Percentiles rank a stretch among this genome's conserved stretches.
Evolutionary conservation across 1,140 invertebrate species (phyloP).

Genomic region (Agrilus planipennis): DNA sequence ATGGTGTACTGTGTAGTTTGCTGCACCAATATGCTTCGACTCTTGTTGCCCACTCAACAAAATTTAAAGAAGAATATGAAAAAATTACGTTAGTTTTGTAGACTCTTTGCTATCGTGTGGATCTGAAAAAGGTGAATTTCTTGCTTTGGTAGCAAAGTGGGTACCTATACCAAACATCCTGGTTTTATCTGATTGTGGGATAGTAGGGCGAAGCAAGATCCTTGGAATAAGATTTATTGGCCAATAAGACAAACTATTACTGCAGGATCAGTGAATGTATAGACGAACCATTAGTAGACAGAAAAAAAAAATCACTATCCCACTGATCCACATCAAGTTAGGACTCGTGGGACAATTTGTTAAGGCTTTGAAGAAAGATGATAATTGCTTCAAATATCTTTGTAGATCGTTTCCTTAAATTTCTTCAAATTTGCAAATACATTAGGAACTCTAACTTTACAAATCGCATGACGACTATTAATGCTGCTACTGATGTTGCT

Average conservation of each 20-base stretch:
- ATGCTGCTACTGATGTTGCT: too few species aligned
- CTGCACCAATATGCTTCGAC: not conserved
- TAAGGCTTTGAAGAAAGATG: too few species aligned
- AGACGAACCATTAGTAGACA: too few species aligned
- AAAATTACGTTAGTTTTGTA: not conserved
- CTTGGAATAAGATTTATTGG: conserved; percentile 17
- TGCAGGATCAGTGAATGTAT: conserved; percentile 12
- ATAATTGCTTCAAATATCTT: conserved; percentile 31
- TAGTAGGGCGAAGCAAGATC: conserved; percentile 15
- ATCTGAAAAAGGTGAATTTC: not conserved
- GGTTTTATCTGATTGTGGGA: conserved; percentile 28
- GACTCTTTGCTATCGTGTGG: not conserved
- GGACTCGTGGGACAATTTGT: too few species aligned
- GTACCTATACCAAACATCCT: conserved; percentile 28
- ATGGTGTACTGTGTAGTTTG: not conserved
- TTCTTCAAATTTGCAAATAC: conserved; percentile 18
- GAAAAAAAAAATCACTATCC: conserved; percentile 23
- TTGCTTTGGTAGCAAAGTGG: conserved; percentile 24
- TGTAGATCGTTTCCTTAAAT: conserved; percentile 24
- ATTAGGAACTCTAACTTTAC: not conserved
- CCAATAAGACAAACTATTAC: conserved; percentile 10
- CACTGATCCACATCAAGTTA: conserved; percentile 31
- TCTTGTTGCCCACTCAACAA: not conserved
- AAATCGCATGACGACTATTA: conserved; percentile 3
- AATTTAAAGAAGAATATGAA: not conserved